phyloP scores from a whole-genome alignment of 2,113 vertebrate genomes.

The Malurus elegans region DNA sequence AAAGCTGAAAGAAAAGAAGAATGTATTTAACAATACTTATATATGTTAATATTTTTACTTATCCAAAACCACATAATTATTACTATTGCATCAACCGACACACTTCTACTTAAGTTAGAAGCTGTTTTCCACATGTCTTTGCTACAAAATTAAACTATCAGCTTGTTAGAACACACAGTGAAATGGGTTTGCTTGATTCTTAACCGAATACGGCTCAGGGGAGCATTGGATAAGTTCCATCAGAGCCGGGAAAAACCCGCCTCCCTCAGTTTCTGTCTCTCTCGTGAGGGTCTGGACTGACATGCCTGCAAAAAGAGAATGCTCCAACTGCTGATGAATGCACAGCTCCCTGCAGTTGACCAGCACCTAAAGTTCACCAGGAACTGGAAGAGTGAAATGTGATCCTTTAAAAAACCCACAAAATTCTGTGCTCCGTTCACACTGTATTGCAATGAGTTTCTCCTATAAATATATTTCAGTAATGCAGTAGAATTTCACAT shows the following conservation, averaged over 20 bases:
- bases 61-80: not conserved
- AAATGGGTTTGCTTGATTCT: not conserved
- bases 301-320: not conserved
- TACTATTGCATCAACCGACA: not conserved
- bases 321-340: not conserved
- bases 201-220: fast-evolving
- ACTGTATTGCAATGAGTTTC: not conserved
- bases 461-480: not conserved
- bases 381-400: not conserved
- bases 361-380: not conserved
- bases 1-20: slow-evolving; percentile 78
- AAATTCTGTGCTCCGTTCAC: not conserved
- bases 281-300: not conserved
- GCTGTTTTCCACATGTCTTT: not conserved
- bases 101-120: not conserved
- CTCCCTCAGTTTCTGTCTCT: not conserved
- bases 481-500: not conserved
- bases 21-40: not conserved
- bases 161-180: not conserved
- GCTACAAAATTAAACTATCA: not conserved
- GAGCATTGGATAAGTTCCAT: not conserved
- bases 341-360: not conserved
- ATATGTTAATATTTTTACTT: not conserved
- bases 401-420: not conserved
- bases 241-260: not conserved